A percentile compares a stretch with the other conserved stretches of the same genome.
These are phyloP conservation scores for Perca schrenkii DNA, from an alignment of 2,113 vertebrate genomes.

Conservation along the genomic window DNA sequence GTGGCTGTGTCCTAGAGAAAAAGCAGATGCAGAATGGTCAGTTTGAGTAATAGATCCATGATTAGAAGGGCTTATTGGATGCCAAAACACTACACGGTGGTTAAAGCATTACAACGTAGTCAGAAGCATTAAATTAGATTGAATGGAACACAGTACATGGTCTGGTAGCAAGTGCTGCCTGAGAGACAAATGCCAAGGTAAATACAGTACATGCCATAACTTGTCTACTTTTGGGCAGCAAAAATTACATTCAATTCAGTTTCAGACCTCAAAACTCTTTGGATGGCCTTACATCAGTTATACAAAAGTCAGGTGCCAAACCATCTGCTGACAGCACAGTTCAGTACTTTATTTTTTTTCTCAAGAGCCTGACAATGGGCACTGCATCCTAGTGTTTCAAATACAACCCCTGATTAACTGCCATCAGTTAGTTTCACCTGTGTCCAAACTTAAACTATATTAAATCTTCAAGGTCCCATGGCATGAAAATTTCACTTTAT, in stretches of 20 bases:
- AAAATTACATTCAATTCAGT: not conserved
- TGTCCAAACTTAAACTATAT: not conserved
- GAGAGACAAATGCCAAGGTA: not conserved
- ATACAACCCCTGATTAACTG: too few relatives aligned
- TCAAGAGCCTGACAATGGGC: not conserved
- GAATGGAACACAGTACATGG: not conserved
- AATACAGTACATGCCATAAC: not conserved
- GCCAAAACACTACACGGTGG: not conserved
- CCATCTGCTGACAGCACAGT: not conserved
- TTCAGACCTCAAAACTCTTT: not conserved
- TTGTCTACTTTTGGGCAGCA: too few relatives aligned
- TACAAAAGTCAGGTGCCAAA: not conserved
- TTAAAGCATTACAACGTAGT: not conserved
- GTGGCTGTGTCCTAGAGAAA: constrained; percentile 87
- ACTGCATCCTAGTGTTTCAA: not conserved
- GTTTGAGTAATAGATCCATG: not conserved
- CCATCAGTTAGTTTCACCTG: not conserved
- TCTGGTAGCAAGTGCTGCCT: not conserved
- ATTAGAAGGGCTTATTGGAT: not conserved
- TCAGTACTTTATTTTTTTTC: not conserved
- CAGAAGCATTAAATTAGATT: not conserved
- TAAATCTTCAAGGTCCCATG: not conserved
- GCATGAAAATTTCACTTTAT: too few relatives aligned
- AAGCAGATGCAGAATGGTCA: not conserved
- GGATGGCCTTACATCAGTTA: not conserved